These are phyloP conservation scores for Gambelia wislizenii DNA, from an alignment of 2,797 vertebrate species.

Conservation along the genomic window DNA sequence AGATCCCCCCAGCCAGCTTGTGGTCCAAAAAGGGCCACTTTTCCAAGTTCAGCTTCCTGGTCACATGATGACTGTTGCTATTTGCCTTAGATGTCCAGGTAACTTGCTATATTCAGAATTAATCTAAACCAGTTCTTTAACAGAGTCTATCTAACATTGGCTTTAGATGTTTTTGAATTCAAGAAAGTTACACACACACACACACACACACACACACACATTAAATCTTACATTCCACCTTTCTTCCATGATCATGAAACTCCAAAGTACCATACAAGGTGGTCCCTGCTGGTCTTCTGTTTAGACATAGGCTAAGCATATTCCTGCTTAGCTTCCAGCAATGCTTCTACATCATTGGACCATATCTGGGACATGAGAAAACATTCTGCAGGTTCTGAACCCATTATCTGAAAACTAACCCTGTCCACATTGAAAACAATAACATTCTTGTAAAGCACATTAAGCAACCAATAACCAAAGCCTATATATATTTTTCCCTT, in stretches of 20 bases:
- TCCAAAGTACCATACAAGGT: neutral
- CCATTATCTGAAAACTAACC: no score
- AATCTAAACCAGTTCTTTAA: neutral
- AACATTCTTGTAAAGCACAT: neutral
- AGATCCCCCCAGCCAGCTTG: no score
- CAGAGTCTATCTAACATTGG: neutral
- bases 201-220: no score
- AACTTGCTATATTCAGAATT: neutral
- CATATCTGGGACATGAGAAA: neutral
- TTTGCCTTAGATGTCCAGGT: neutral
- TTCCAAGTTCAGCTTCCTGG: neutral
- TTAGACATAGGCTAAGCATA: neutral
- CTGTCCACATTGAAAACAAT: neutral
- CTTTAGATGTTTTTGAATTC: neutral
- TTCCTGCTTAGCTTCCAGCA: neutral
- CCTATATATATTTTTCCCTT: conserved; percentile 36
- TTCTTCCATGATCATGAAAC: neutral
- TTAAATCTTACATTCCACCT: neutral
- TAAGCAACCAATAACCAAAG: conserved; percentile 41
- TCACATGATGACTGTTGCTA: neutral
- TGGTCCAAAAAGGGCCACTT: no score
- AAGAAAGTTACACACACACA: no score
- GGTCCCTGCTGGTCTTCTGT: neutral
- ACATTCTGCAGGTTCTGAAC: neutral
- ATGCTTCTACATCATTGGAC: neutral